Percentiles rank a stretch among this genome's conserved stretches.
Evolutionary conservation across 2,113 vertebrate genomes (phyloP).

Genomic region (Oreochromis niloticus): DNA sequence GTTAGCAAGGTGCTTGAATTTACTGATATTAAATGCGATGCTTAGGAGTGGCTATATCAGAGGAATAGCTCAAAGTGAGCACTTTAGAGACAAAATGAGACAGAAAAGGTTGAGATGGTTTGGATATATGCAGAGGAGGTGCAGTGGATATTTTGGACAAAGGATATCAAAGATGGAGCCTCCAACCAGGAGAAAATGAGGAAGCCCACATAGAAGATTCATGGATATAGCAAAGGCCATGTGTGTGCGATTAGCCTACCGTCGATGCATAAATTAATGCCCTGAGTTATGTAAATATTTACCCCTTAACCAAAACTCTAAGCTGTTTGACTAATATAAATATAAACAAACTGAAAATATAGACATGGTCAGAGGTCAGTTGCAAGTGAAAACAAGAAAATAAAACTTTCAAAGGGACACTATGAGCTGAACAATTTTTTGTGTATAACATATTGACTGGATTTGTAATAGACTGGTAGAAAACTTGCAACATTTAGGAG

Average conservation of each 20-base stretch:
- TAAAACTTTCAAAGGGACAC: background rate
- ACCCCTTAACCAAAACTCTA: background rate
- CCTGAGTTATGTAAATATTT: background rate
- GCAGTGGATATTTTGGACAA: background rate
- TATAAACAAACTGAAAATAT: background rate
- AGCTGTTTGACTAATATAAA: background rate
- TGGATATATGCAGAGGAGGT: background rate
- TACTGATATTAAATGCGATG: background rate
- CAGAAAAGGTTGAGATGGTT: background rate
- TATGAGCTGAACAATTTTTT: background rate
- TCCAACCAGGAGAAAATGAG: background rate
- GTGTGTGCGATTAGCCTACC: background rate
- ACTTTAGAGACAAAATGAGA: fast-evolving
- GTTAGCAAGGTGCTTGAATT: background rate
- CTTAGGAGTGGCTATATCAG: background rate
- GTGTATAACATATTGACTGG: background rate
- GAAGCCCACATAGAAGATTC: background rate
- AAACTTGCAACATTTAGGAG: background rate
- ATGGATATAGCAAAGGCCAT: background rate
- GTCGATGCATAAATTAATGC: background rate
- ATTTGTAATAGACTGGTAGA: fast-evolving
- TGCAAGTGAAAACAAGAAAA: background rate
- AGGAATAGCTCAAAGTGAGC: fast-evolving
- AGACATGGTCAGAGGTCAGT: background rate
- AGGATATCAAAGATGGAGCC: background rate